A percentile compares a stretch with the other conserved stretches of the same genome.
Conservation (phyloP, 2,797 vertebrate species). For the Halcyon chelicuti region DNA sequence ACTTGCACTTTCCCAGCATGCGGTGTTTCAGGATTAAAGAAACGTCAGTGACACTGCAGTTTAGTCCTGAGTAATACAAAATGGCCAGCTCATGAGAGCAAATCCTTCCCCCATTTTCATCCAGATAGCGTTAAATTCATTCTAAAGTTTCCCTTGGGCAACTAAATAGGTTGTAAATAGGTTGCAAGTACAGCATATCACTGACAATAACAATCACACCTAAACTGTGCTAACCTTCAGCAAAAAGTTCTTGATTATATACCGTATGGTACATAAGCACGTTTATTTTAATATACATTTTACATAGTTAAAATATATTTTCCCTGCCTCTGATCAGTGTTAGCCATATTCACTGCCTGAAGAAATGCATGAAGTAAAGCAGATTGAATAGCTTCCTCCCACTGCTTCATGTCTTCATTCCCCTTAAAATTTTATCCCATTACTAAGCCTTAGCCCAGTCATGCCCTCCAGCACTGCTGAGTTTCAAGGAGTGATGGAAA, state of each 20-base stretch:
- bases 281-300: not conserved
- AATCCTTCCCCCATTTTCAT: not conserved
- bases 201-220: not conserved
- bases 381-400: not conserved
- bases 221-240: not conserved
- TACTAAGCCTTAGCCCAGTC: not conserved
- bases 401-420: not conserved
- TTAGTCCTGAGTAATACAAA: not conserved
- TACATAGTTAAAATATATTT: not conserved
- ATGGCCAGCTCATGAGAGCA: not conserved
- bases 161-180: not conserved
- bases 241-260: not conserved
- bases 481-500: conserved; percentile 10
- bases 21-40: not conserved
- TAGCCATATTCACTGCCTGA: not conserved
- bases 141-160: not conserved
- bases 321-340: not conserved
- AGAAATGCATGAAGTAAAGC: not conserved
- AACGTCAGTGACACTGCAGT: not conserved
- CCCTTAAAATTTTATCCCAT: not conserved
- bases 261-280: not conserved
- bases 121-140: not conserved
- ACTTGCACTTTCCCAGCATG: not conserved
- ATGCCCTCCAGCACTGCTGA: not conserved
- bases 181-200: not conserved